phyloP scores from a whole-genome alignment of 2,888 invertebrate genomes.

The Ceriagrion tenellum region DNA sequence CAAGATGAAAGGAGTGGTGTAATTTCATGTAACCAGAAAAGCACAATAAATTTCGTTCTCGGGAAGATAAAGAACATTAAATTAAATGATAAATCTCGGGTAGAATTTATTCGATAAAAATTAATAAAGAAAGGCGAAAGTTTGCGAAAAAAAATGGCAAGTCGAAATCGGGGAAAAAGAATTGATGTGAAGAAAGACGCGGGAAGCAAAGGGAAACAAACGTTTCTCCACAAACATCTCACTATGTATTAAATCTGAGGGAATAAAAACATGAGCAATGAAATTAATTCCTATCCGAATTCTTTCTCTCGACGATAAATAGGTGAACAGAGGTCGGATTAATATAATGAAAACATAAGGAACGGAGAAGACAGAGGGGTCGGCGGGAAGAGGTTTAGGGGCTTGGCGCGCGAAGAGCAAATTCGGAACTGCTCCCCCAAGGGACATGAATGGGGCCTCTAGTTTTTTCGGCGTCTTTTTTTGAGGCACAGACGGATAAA shows the following conservation, averaged over 20 bases:
- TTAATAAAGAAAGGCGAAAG: background rate
- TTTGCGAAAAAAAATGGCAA: background rate
- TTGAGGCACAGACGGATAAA: too few species aligned
- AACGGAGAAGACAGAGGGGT: too few species aligned
- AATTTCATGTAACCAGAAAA: too few species aligned
- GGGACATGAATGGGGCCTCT: background rate
- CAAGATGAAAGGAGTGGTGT: too few species aligned
- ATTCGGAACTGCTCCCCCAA: background rate
- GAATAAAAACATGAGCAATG: background rate
- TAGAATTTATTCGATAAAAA: background rate
- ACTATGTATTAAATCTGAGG: background rate
- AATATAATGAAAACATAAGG: too few species aligned
- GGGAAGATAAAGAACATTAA: background rate
- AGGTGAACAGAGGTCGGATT: background rate
- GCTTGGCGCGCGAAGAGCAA: background rate
- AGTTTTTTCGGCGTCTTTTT: too few species aligned
- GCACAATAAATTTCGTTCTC: too few species aligned
- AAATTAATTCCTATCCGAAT: background rate
- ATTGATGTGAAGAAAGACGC: background rate
- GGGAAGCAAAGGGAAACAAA: background rate
- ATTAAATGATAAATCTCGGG: background rate
- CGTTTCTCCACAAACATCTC: background rate
- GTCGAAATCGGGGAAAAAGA: background rate
- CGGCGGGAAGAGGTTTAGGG: too few species aligned
- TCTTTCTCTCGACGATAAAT: background rate